A percentile compares a stretch with the other conserved stretches of the same genome.
These are phyloP conservation scores for Pteropus alecto DNA, from an alignment of 2,113 vertebrate species.

Conservation along the genomic window DNA sequence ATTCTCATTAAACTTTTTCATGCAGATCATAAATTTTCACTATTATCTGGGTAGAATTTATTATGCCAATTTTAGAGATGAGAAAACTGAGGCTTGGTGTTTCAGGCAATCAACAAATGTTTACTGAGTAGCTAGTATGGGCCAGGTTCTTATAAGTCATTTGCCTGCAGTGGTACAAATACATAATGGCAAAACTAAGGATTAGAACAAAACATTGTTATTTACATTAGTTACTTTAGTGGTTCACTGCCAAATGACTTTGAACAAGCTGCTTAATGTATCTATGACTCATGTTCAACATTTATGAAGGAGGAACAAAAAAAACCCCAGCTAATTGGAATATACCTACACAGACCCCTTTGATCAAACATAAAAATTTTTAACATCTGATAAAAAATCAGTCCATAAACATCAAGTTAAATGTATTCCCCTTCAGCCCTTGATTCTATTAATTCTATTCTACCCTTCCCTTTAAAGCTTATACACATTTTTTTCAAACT, in stretches of 20 bases:
- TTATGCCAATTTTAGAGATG: not conserved
- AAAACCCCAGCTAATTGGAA: not conserved
- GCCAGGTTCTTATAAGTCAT: not conserved
- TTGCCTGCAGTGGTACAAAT: not conserved
- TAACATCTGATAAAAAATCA: slow-evolving; percentile 20
- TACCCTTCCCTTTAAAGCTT: not conserved
- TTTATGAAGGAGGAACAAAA: not conserved
- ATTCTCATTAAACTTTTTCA: not conserved
- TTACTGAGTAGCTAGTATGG: not conserved
- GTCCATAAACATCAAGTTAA: not conserved
- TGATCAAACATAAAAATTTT: slow-evolving; percentile 25
- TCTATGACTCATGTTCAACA: not conserved
- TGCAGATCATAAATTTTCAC: not conserved
- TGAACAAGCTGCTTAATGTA: not conserved
- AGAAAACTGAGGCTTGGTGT: not conserved
- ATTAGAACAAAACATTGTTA: not conserved
- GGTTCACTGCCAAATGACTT: not conserved
- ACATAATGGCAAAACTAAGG: not conserved
- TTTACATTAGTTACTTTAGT: not conserved
- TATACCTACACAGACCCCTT: not conserved
- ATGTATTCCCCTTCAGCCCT: not conserved
- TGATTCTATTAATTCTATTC: slow-evolving; percentile 37
- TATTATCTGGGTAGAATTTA: not conserved
- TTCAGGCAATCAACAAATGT: not conserved
- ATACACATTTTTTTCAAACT: not conserved